Percentiles rank a stretch among this genome's conserved stretches.
These are phyloP conservation scores for Zaprionus africanus DNA, from an alignment of 1,140 invertebrate species.

Conservation along the genomic window DNA sequence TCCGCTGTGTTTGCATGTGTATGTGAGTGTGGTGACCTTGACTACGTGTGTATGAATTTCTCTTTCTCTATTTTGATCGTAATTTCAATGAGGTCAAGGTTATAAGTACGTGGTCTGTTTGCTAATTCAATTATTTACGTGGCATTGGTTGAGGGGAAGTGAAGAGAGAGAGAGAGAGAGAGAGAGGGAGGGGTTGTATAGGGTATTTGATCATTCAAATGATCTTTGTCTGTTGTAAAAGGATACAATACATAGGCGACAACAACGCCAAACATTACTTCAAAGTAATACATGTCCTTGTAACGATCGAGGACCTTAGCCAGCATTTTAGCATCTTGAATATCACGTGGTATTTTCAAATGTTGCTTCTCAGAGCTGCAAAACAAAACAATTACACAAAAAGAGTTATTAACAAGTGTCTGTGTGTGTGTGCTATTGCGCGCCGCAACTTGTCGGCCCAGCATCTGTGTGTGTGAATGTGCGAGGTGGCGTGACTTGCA, in stretches of 20 bases:
- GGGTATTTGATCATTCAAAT: background rate
- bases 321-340: constrained; percentile 98
- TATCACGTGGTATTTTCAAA: constrained; percentile 96
- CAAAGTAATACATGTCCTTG: constrained; percentile 96
- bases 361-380: constrained; percentile 94
- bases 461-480: constrained; percentile 26
- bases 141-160: background rate
- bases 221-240: constrained; percentile 86
- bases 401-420: constrained; percentile 19
- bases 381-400: constrained; percentile 78
- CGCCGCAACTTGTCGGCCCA: background rate
- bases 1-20: background rate
- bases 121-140: constrained; percentile 4
- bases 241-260: constrained; percentile 99
- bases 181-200: background rate
- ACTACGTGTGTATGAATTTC: constrained; percentile 8
- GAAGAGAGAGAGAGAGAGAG: too few species aligned
- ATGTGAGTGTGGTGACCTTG: constrained; percentile 27
- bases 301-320: constrained; percentile 96
- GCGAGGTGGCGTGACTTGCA: constrained; percentile 66
- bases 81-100: constrained; percentile 67
- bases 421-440: constrained; percentile 2
- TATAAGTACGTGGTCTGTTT: constrained; percentile 31
- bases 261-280: constrained; percentile 95
- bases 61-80: constrained; percentile 18